Evolutionary conservation across 2,797 vertebrate genomes (phyloP).

Genomic region (Gymnoscopelus microlampas): DNA sequence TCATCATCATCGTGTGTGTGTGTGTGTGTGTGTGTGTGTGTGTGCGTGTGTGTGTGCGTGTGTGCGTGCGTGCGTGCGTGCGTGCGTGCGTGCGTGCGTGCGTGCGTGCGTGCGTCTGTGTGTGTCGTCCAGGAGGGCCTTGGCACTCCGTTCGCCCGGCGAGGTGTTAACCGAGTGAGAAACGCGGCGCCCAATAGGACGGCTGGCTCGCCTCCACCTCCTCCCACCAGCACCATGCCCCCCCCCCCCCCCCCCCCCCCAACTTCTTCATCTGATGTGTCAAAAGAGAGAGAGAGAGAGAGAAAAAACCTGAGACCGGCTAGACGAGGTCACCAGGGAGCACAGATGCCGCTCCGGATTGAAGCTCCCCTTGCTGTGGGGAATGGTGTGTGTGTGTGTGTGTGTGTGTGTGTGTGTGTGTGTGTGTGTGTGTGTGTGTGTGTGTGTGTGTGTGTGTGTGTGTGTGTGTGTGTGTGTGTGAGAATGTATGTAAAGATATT

Average conservation of each 20-base stretch:
- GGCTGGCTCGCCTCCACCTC: conserved; percentile 79
- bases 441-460: conserved; percentile 29
- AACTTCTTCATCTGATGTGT: conserved; percentile 83
- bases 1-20: conserved; percentile 18
- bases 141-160: conserved; percentile 70
- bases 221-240: conserved; percentile 68
- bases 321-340: conserved; percentile 75
- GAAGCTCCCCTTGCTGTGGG: conserved; percentile 31
- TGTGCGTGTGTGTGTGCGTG: conserved; percentile 12
- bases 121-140: conserved; percentile 51
- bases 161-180: conserved; percentile 84
- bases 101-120: conserved; percentile 15
- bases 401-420: conserved; percentile 38
- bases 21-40: conserved; percentile 23
- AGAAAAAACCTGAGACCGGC: conserved; percentile 41
- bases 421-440: conserved; percentile 44
- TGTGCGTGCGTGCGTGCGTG: conserved; percentile 31
- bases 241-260: conserved; percentile 71
- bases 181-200: conserved; percentile 70
- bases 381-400: conserved; percentile 36
- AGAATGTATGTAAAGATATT: conserved; percentile 29
- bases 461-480: conserved; percentile 31
- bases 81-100: conserved; percentile 6
- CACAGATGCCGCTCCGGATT: conserved; percentile 67
- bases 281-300: conserved; percentile 60